Base-by-base conservation (phyloP, 2,797 vertebrate species). In the Sphenopsis melanotis region DNA sequence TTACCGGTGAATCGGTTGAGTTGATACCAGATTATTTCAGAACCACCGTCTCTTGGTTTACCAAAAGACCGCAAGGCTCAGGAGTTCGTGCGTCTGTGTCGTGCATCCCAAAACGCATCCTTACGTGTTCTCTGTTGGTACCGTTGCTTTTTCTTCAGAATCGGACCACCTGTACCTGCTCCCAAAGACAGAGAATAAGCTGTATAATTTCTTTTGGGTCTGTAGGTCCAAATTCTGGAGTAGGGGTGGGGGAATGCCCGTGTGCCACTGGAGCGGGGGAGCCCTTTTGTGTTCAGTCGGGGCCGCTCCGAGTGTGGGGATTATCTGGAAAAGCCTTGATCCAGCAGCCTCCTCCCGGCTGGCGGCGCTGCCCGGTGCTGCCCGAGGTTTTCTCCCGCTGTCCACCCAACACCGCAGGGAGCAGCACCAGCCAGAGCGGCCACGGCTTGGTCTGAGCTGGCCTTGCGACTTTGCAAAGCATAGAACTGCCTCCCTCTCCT, bases 41-140 rank as follows among this genome's bases (percentile, higher is more conserved):
- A 56, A 20, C 34, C 46, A 9, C 23, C 7, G 24, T 0, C 6
- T 23, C 7, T 11, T 30, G 32, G 15, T 64, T 36, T 52, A 12
- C 16, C 7, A 24, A 34, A 47, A n/a, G 24, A 15, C 56, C 39
- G 2, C 46, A 9, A 55, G 44, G 12, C 17, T 6, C 14, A 0
- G 39, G 5, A 9, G 34, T 26, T 76, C 3, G 1, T 32, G 23
- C 3, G 0, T 53, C 9, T 14, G 1, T 30, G 5, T 34, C 5
- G 1, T 11, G 15, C 9, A 9, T 21, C 34, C 20, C 26, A 17
- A 17, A 47, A 9, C 3, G 4, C 30, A n/a, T 46, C 39, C 8
- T 36, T 46, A 23, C 4, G 10, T 15, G 19, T 36, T 65, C 15
- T 29, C 3, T 41, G 12, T 23, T 32, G 39, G 18, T 30, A 10